A percentile compares a stretch with the other conserved stretches of the same genome.
Conservation (phyloP, 2,888 invertebrate genomes). For the Abrostola triplasia region DNA sequence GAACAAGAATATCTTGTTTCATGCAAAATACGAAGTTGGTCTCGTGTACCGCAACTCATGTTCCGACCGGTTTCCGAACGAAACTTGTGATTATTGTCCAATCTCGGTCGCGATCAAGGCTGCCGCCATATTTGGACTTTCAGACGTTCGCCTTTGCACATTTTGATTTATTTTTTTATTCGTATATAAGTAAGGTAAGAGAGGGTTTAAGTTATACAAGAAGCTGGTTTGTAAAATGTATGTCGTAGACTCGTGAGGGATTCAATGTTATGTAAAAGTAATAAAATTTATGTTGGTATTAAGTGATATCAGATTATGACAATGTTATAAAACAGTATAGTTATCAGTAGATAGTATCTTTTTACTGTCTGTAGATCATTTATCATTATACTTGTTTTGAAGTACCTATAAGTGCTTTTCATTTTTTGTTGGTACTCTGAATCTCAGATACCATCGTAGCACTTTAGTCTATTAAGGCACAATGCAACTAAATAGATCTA, state of each 20-base stretch:
- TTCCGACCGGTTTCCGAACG: constrained; percentile 76
- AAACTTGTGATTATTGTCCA: constrained; percentile 59
- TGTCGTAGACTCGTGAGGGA: constrained; percentile 9
- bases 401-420: too few species aligned
- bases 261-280: constrained; percentile 37
- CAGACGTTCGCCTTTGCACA: constrained; percentile 51
- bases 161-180: constrained; percentile 46
- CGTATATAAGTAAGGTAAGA: constrained; percentile 28
- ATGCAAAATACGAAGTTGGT: constrained; percentile 73
- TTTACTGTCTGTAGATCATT: too few species aligned
- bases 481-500: too few species aligned
- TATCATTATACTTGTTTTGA: too few species aligned
- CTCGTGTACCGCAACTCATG: constrained; percentile 64
- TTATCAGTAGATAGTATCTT: not conserved
- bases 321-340: constrained; percentile 8
- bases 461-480: too few species aligned
- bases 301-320: constrained; percentile 26
- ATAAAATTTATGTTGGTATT: constrained; percentile 27
- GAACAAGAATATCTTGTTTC: constrained; percentile 73
- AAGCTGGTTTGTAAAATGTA: constrained; percentile 38
- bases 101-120: constrained; percentile 66
- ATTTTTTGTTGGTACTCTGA: too few species aligned
- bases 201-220: constrained; percentile 41
- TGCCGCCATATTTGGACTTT: constrained; percentile 62
- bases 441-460: too few species aligned